Evolutionary conservation across 2,797 vertebrate species (phyloP), one percentile per base, ranked within the genome.

Genomic region (Garrulus glandarius): DNA sequence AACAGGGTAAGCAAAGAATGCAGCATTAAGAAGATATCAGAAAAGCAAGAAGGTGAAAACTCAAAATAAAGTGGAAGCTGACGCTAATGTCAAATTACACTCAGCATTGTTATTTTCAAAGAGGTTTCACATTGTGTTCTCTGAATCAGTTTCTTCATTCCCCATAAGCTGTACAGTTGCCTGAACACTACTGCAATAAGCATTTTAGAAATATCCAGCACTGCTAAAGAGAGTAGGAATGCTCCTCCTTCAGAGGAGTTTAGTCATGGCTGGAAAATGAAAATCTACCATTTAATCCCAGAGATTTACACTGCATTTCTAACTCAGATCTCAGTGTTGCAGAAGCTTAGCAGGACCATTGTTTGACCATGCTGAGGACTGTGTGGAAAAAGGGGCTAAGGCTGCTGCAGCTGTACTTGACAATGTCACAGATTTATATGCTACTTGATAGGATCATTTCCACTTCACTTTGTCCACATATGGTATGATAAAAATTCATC

Each of bases 281-380:
- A 96, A 96, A 93, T 90, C 74, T 85, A 95, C 95, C 96, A 89
- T 95, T 96, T 96, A 95, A 97, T 96, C 93, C 74, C 59, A 86
- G 85, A 96, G 96, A 96, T 96, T 96, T 95, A 95, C 92, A 79
- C 93, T 72, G 77, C 96, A 95, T 92, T 96, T 96, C 89, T 87
- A 95, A 86, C 89, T 94, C 77, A 94, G 92, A 96, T 95, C 94
- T 92, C 85, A 68, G 87, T 7, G 63, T 0, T 77, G 87, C 9
- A 76, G 72, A 76, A 95, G 91, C 89, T 96, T 96, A 97, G 89
- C 83, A 67, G 67, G 74, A 55, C 80, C 49, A 91, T 82, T 95
- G 92, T 95, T 59, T 57, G 83, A 69, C 61, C 59, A 21, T 1
- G 36, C 92, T 41, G 84, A 91, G 55, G 77, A 79, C 65, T 13